Percentiles rank a stretch among this genome's conserved stretches.
Evolutionary conservation across 2,888 invertebrate genomes (phyloP).

Genomic region (Abscondita cerata): DNA sequence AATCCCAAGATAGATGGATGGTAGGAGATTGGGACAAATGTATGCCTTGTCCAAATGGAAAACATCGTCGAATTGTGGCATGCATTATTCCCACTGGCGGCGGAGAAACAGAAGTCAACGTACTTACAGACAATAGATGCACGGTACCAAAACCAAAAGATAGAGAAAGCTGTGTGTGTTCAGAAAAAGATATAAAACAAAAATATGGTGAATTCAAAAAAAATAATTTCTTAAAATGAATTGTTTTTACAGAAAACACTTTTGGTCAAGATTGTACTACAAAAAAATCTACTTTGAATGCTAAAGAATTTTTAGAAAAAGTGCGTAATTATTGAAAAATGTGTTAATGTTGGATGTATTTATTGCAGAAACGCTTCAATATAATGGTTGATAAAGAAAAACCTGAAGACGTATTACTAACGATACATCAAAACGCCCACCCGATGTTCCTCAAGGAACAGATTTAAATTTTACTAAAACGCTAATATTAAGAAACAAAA

Average conservation of each 20-base stretch:
- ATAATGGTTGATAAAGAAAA: slow-evolving; percentile 16
- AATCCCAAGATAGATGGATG: slow-evolving; percentile 49
- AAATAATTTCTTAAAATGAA: too few relatives aligned
- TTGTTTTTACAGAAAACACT: too few relatives aligned
- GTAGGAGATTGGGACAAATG: slow-evolving; percentile 55
- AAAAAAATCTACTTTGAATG: too few relatives aligned
- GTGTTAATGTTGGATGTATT: too few relatives aligned
- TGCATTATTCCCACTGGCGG: slow-evolving; percentile 52
- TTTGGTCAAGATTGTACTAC: too few relatives aligned
- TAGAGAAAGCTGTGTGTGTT: slow-evolving; percentile 43
- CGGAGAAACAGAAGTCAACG: slow-evolving; percentile 52
- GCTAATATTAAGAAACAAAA: background rate
- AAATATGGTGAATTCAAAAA: too few relatives aligned
- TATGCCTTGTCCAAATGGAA: slow-evolving; percentile 45
- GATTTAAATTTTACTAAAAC: background rate
- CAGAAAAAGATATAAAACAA: background rate
- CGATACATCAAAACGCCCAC: slow-evolving; percentile 6
- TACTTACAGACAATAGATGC: slow-evolving; percentile 50
- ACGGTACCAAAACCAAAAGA: slow-evolving; percentile 51
- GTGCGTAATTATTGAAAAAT: too few relatives aligned
- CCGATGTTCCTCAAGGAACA: background rate
- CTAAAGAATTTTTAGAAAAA: too few relatives aligned
- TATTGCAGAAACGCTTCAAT: background rate
- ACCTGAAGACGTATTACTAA: slow-evolving; percentile 5
- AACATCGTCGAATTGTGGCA: slow-evolving; percentile 47